Conservation (phyloP, 2,113 vertebrate genomes). For the Gobius niger region DNA sequence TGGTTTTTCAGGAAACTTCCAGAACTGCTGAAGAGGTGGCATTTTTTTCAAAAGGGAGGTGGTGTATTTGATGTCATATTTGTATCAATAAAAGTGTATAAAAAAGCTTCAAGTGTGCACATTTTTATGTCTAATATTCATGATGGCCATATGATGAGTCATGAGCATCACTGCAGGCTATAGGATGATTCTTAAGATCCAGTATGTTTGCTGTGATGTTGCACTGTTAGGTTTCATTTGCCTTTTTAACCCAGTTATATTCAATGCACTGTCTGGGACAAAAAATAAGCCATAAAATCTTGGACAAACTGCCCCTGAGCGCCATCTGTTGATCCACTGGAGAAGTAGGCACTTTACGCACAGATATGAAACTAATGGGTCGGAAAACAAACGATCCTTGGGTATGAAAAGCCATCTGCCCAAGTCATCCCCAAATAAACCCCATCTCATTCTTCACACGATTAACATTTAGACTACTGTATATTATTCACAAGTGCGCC, state of each 20-base stretch:
- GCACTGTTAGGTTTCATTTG: too few relatives aligned
- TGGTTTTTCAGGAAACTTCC: conserved; percentile 31
- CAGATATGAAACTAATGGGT: conserved; percentile 63
- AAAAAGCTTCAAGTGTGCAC: neutral
- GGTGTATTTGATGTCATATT: conserved; percentile 38
- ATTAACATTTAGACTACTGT: neutral
- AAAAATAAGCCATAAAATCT: conserved; percentile 22
- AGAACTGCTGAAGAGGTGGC: conserved; percentile 6
- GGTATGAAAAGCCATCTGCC: conserved; percentile 63
- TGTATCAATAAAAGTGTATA: conserved; percentile 54
- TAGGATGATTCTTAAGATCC: too few relatives aligned
- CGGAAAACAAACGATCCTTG: conserved; percentile 54
- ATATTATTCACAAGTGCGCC: conserved; percentile 48
- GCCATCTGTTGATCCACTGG: conserved; percentile 61
- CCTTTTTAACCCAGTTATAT: too few relatives aligned
- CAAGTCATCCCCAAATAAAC: conserved; percentile 7
- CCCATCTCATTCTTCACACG: conserved; percentile 1
- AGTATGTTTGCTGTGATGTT: too few relatives aligned
- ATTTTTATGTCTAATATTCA: neutral
- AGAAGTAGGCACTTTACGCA: conserved; percentile 51
- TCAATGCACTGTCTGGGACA: too few relatives aligned
- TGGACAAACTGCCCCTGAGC: conserved; percentile 44
- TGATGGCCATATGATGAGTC: conserved; percentile 4
- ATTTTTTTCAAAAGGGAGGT: conserved; percentile 10
- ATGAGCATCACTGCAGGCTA: conserved; percentile 5